Evolutionary conservation across 2,113 vertebrate genomes (phyloP).

Genomic region (Psilopsiagon aymara): DNA sequence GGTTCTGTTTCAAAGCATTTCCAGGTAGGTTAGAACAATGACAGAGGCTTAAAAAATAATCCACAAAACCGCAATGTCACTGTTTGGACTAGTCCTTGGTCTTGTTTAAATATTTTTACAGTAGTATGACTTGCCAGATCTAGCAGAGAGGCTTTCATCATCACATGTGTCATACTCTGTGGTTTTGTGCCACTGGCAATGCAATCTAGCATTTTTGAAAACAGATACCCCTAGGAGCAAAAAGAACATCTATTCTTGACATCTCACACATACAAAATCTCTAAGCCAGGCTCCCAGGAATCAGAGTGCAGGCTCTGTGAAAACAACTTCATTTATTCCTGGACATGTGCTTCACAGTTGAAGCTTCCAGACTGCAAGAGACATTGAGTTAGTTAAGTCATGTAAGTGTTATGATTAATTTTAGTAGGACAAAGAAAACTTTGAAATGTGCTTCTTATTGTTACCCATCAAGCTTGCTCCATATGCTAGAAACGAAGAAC

Average conservation of each 20-base stretch:
- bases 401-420: not conserved
- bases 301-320: not conserved
- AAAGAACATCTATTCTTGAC: not conserved
- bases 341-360: accelerated
- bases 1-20: not conserved
- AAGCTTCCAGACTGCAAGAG: not conserved
- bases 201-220: not conserved
- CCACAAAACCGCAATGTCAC: not conserved
- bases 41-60: not conserved
- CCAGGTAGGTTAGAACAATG: not conserved
- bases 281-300: not conserved
- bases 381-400: not conserved
- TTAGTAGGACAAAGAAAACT: not conserved
- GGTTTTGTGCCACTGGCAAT: not conserved
- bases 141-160: not conserved
- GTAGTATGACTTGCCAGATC: not conserved
- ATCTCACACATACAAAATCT: not conserved
- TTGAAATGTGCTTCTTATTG: not conserved
- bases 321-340: not conserved
- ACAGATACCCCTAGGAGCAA: not conserved
- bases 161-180: accelerated
- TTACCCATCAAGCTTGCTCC: not conserved
- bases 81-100: not conserved
- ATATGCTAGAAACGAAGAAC: not conserved
- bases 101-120: not conserved